Base-by-base conservation (phyloP, 2,797 vertebrate species). In the Lagocephalus sceleratus region DNA sequence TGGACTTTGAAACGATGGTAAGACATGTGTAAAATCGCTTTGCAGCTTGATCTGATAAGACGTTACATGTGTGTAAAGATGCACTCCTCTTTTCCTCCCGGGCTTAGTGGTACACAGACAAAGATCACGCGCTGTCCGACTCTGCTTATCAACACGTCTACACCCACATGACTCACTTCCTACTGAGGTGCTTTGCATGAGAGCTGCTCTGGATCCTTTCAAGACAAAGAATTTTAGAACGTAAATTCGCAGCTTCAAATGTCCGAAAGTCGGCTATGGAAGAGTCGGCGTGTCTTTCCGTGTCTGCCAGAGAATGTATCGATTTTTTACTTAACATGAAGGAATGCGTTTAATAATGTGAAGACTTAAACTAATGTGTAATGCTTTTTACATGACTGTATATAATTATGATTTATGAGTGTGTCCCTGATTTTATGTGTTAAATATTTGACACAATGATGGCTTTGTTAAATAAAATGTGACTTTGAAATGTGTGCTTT, bases 1-100 rank as follows among this genome's bases (percentile, higher is more conserved):
- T 98, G 81, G 97, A 99, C 79, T 99, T 99, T 82, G 94, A 98
- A 58, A 91, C 95, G 20, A 99, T 99, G 97, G 97, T 99, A 91
- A 81, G 41, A 20, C 8, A 7, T 42, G 6, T 9, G 19, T 0
- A 35, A 20, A 17, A 50, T 20, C 25, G 5, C 17, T 42, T 42
- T 16, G 4, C 40, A 41, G 5, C 8, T 12, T 5, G 19, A 19
- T 19, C n/a, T 44, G 17, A 44, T 44, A 11, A 44, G 6, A 20
- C 42, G 20, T 19, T 42, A 42, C n/a, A 10, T 44, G 17, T 44
- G 17, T 15, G 7, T 44, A 10, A 40, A 40, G 39, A 40, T 40
- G 39, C 15, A 16, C 39, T 16, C n/a, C n/a, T 44, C 19, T 44
- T 44, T 44, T 1, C 4, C 11, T 6, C 54, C 23, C 9, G 64